Percentiles rank a stretch among this genome's conserved stretches.
phyloP scores from a whole-genome alignment of 2,888 invertebrate species.

The Strigamia maritima region DNA sequence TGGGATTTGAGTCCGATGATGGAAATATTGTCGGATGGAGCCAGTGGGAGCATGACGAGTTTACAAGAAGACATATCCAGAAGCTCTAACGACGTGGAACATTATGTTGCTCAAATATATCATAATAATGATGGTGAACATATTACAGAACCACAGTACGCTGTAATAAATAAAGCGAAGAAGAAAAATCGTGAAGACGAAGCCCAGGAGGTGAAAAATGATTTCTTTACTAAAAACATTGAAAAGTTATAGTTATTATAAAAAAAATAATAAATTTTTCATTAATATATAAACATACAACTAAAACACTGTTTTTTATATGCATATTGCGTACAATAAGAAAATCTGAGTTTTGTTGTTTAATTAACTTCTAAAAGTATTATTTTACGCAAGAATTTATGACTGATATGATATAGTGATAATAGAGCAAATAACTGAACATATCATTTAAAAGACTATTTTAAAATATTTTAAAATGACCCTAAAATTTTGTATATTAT shows the following conservation, averaged over 20 bases:
- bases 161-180: not conserved
- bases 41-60: constrained; percentile 27
- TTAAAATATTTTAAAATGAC: not conserved
- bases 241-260: not conserved
- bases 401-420: not conserved
- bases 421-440: constrained; percentile 3
- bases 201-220: too few relatives aligned
- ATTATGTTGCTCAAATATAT: not conserved
- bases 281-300: not conserved
- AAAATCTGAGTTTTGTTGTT: not conserved
- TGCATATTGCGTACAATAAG: not conserved
- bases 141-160: not conserved
- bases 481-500: not conserved
- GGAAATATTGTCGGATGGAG: not conserved
- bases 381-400: not conserved
- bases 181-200: not conserved
- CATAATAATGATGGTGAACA: not conserved
- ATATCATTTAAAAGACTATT: constrained; percentile 27
- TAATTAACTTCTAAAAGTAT: not conserved
- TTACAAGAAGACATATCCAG: not conserved
- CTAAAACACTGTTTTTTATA: not conserved
- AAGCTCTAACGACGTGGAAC: constrained; percentile 2
- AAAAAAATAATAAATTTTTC: not conserved
- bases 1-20: constrained; percentile 13
- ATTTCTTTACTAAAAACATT: not conserved